Conservation (phyloP, 2,113 vertebrate genomes). For the Gobio gobio region DNA sequence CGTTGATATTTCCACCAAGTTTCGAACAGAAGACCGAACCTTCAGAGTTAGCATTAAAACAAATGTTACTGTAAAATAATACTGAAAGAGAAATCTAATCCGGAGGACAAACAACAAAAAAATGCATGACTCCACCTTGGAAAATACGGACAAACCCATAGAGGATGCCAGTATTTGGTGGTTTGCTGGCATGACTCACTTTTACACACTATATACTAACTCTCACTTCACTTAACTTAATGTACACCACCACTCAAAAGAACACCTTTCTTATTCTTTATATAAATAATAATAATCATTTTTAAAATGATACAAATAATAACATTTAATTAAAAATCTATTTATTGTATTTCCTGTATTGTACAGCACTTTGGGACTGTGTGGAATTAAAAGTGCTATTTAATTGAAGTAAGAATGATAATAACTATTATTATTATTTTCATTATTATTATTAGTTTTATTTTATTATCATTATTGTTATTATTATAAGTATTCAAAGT, state of each 20-base stretch:
- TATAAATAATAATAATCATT: no score
- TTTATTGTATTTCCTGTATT: no score
- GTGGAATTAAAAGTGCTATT: not conserved
- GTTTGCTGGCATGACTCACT: not conserved
- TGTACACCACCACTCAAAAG: not conserved
- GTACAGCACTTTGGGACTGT: no score
- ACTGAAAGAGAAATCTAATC: not conserved
- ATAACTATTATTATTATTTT: no score
- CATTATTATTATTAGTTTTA: no score
- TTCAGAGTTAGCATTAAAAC: not conserved
- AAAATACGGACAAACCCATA: constrained; percentile 6
- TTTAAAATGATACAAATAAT: not conserved
- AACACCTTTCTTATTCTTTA: not conserved
- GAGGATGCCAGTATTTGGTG: constrained; percentile 24
- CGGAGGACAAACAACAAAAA: not conserved
- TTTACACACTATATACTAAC: not conserved
- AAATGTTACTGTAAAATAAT: not conserved
- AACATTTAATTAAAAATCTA: not conserved
- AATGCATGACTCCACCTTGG: constrained; percentile 27
- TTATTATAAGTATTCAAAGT: no score
- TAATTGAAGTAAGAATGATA: not conserved
- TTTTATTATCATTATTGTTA: no score
- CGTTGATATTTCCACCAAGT: constrained; percentile 57
- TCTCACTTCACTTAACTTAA: not conserved
- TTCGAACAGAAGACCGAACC: constrained; percentile 53